Percentiles rank a stretch among this genome's conserved stretches.
Conservation (phyloP, 1,140 invertebrate species). For the Myzus persicae region DNA sequence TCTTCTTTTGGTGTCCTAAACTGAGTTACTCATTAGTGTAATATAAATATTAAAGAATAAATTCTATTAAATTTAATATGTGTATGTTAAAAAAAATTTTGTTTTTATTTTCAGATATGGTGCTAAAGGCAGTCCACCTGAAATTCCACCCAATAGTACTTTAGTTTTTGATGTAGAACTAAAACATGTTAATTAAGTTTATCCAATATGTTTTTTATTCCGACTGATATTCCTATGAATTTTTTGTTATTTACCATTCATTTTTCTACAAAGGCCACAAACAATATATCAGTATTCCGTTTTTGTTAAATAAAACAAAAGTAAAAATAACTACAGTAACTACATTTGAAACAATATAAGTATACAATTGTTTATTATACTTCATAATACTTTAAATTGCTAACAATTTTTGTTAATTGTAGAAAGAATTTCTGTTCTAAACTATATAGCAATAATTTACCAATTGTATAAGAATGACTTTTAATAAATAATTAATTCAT, state of each 20-base stretch:
- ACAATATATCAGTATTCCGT: not conserved
- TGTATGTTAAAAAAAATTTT: not conserved
- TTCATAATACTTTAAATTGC: not conserved
- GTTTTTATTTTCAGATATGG: slow-evolving; percentile 74
- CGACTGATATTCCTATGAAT: slow-evolving; percentile 52
- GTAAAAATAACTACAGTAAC: no score
- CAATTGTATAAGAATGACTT: not conserved
- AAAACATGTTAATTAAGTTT: slow-evolving; percentile 76
- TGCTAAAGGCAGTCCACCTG: slow-evolving; percentile 78
- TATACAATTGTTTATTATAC: not conserved
- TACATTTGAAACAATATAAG: not conserved
- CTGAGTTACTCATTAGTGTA: no score
- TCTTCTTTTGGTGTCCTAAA: no score
- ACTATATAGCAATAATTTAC: not conserved
- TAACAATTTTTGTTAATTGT: not conserved
- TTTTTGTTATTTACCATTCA: slow-evolving; percentile 41
- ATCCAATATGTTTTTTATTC: slow-evolving; percentile 45
- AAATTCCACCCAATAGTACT: slow-evolving; percentile 84
- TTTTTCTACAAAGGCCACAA: not conserved
- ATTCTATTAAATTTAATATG: no score
- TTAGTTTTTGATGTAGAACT: slow-evolving; percentile 89
- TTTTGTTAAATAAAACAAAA: not conserved
- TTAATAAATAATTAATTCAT: not conserved
- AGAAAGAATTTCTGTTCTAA: not conserved
- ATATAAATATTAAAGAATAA: no score